These are phyloP conservation scores for Andinoacara biseriatus DNA, from an alignment of 2,113 vertebrate genomes.

Conservation along the genomic window DNA sequence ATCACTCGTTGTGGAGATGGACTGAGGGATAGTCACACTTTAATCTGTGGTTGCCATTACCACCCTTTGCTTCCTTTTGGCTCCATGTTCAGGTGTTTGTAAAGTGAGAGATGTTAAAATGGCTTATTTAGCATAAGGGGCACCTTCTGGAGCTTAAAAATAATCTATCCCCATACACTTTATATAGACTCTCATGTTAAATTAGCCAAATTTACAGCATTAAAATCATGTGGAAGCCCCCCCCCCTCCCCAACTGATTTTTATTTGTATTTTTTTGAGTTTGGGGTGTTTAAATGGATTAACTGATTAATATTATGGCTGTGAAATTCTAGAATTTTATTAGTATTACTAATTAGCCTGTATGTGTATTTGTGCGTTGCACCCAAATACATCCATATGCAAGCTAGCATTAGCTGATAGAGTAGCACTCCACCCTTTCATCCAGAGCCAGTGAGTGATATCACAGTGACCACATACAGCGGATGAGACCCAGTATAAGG, in stretches of 20 bases:
- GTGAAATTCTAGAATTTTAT: background rate
- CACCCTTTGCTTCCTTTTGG: too few species aligned
- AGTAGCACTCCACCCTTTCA: too few species aligned
- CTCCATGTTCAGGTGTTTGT: too few species aligned
- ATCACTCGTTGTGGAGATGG: background rate
- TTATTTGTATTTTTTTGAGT: background rate
- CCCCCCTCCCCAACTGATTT: background rate
- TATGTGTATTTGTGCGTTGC: too few species aligned
- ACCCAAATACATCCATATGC: too few species aligned
- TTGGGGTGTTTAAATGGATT: background rate
- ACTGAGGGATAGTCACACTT: background rate
- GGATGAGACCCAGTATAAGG: accelerated
- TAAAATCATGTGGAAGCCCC: background rate
- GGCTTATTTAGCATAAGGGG: too few species aligned
- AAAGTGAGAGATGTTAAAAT: too few species aligned
- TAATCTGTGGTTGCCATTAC: background rate
- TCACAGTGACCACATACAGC: background rate
- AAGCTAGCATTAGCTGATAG: too few species aligned
- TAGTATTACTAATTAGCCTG: too few species aligned
- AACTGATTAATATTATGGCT: background rate
- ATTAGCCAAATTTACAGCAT: background rate
- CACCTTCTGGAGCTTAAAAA: too few species aligned
- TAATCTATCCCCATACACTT: background rate
- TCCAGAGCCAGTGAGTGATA: background rate
- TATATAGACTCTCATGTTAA: background rate